Evolutionary conservation across 2,113 vertebrate species (phyloP), one percentile per base, ranked within the genome.

Genomic region (Diadophis punctatus): DNA sequence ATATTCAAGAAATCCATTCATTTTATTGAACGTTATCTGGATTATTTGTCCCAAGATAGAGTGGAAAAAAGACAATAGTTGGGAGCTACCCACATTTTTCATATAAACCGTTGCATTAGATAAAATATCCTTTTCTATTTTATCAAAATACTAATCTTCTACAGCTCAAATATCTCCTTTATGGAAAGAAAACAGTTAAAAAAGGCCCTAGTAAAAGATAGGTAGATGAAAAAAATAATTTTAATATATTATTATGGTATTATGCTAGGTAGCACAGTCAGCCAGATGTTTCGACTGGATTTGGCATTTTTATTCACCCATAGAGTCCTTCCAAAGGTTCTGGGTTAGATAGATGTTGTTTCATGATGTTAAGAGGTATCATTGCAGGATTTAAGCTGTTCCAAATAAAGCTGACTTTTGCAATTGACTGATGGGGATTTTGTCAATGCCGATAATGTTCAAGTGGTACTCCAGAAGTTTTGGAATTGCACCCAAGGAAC

Each of bases 201-300:
- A n/a, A 58, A 46, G 27, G 88, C 30, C 63, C 27, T 74, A 91
- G 84, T 74, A 92, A 95, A 87, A 80, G 1, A 87, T 60, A 92
- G 93, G 60, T 93, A 95, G 94, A 95, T 95, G 95, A 95, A 43
- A 89, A 60, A 51, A 63, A 63, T 63, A 63, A 63, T 63, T 30
- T 68, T 68, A 68, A n/a, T 68, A 68, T n/a, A 68, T 68, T 16
- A n/a, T n/a, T 68, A 34, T 12, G 12, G 12, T 68, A 68, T 68
- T 68, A n/a, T 34, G 12, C 11, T 14, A 63, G 60, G 60, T 68
- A n/a, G 63, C 1, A 1, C 2, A 68, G 30, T 68, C 30, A 68
- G 63, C 63, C 60, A n/a, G 60, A n/a, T 68, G 30, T 68, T 68
- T 63, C 3, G 11, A n/a, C 27, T 68, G 30, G 30, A 68, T 68